Conservation (phyloP, 2,888 invertebrate species). For the Ellobium chinense region DNA sequence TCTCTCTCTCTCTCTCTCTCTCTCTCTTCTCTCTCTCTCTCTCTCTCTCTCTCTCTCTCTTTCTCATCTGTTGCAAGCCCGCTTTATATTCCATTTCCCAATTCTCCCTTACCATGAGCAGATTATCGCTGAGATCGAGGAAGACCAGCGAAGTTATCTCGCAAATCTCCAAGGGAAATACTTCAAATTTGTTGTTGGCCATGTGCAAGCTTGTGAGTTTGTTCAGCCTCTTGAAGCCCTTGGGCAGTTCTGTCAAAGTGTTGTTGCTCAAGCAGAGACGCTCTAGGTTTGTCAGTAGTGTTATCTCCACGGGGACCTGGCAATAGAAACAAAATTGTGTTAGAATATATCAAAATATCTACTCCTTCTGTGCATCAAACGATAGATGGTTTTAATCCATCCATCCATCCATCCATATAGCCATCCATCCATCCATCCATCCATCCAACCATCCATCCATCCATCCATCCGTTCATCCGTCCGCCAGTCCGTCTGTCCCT, state of each 20-base stretch:
- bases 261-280: constrained; percentile 78
- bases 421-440: too few species aligned
- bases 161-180: constrained; percentile 73
- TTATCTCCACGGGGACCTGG: constrained; percentile 72
- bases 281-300: constrained; percentile 71
- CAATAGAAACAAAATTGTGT: not conserved
- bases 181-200: constrained; percentile 78
- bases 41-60: not conserved
- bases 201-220: constrained; percentile 74
- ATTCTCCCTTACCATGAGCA: constrained; percentile 43
- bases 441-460: too few species aligned
- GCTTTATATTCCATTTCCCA: too few species aligned
- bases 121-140: constrained; percentile 79
- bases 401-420: too few species aligned
- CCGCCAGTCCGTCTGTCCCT: too few species aligned
- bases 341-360: too few species aligned
- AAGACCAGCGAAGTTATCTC: constrained; percentile 72
- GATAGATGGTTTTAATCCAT: too few species aligned
- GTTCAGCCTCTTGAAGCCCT: constrained; percentile 66
- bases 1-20: not conserved
- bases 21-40: not conserved
- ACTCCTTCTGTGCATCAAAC: too few species aligned
- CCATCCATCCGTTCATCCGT: too few species aligned
- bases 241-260: constrained; percentile 66
- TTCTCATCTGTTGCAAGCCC: too few species aligned